phyloP scores from a whole-genome alignment of 2,797 vertebrate species.

The Trachops cirrhosus region DNA sequence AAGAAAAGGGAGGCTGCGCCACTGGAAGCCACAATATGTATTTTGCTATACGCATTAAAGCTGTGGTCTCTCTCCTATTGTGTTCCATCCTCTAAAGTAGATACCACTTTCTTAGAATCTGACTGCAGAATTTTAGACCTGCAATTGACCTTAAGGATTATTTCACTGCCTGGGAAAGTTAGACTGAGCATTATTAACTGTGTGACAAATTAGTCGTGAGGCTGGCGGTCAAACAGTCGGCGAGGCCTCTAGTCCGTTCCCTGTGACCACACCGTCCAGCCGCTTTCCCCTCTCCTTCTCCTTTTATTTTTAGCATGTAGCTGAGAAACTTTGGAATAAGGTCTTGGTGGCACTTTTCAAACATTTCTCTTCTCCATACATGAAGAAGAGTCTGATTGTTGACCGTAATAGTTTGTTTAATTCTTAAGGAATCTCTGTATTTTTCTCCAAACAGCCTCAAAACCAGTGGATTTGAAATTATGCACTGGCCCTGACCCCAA shows the following conservation, averaged over 20 bases:
- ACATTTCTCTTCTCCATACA: not conserved
- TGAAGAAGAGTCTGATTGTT: not conserved
- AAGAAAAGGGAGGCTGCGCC: not conserved
- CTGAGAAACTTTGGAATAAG: not conserved
- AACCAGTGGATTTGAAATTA: slow-evolving; percentile 89
- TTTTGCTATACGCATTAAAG: not conserved
- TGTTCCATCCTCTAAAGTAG: not conserved
- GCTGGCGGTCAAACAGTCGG: not conserved
- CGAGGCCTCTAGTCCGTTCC: not conserved
- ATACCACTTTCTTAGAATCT: not conserved
- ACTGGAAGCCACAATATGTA: not conserved
- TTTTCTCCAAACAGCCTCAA: slow-evolving; percentile 86
- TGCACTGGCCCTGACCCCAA: slow-evolving; percentile 89
- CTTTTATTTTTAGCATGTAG: not conserved
- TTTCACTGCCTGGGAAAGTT: not conserved
- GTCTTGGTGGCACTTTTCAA: not conserved
- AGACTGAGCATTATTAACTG: not conserved
- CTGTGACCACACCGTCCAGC: not conserved
- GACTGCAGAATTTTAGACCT: not conserved
- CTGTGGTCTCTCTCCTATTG: not conserved
- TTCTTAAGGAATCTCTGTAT: slow-evolving; percentile 25
- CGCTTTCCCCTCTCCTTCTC: too few species aligned
- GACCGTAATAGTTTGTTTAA: not conserved
- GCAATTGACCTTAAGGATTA: not conserved
- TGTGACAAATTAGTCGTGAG: not conserved